phyloP scores from a whole-genome alignment of 2,113 vertebrate genomes.

The Dipodomys ordii region DNA sequence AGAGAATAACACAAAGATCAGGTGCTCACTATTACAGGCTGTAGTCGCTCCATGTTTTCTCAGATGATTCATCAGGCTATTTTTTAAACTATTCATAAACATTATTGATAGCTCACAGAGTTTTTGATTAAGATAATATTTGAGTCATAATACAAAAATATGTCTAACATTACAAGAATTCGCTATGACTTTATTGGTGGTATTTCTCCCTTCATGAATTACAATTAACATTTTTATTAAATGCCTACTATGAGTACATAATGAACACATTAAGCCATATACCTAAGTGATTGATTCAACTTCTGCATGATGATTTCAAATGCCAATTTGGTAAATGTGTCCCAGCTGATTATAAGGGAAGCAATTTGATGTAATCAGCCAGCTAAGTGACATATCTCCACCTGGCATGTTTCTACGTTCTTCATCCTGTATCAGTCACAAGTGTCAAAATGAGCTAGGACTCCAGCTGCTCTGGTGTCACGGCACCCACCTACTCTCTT shows the following conservation, averaged over 20 bases:
- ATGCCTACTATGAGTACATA: background rate
- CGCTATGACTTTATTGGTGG: slow-evolving; percentile 9
- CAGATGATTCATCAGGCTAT: background rate
- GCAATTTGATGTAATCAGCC: slow-evolving; percentile 73
- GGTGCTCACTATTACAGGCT: background rate
- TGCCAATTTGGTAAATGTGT: slow-evolving; percentile 71
- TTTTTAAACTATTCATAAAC: slow-evolving; percentile 20
- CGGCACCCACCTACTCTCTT: background rate
- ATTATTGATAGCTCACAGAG: background rate
- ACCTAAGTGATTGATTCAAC: slow-evolving; percentile 59
- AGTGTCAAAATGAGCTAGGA: slow-evolving; percentile 55
- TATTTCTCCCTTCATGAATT: background rate
- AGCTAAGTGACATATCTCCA: slow-evolving; percentile 67
- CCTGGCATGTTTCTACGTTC: slow-evolving; percentile 62
- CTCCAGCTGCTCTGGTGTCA: slow-evolving; percentile 17
- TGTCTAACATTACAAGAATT: slow-evolving; percentile 15
- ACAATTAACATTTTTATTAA: slow-evolving; percentile 52
- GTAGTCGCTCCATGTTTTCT: background rate
- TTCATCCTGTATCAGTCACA: slow-evolving; percentile 33
- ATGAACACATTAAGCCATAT: slow-evolving; percentile 34
- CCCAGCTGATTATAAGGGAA: slow-evolving; percentile 62
- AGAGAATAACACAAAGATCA: slow-evolving; percentile 37
- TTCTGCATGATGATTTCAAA: slow-evolving; percentile 66
- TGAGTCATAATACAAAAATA: slow-evolving; percentile 7
- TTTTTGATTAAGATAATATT: background rate